phyloP scores from a whole-genome alignment of 2,888 invertebrate genomes.

The Eristalis arbustorum region DNA sequence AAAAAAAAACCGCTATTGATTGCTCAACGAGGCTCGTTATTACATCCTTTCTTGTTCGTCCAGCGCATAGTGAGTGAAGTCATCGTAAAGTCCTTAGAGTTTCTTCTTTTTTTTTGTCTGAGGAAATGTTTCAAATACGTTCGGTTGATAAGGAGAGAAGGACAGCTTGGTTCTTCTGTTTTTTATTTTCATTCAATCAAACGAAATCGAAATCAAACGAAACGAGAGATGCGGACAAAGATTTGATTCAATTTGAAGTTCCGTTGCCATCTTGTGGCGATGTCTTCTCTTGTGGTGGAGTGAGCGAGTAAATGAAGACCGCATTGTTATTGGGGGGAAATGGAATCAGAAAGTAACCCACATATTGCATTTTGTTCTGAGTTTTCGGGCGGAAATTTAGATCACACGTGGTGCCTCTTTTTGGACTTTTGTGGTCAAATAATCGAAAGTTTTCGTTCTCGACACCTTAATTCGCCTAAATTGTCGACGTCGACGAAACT shows the following conservation, averaged over 20 bases:
- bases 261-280: background rate
- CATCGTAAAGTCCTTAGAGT: constrained; percentile 12
- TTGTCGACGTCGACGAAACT: no score
- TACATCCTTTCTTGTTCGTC: constrained; percentile 71
- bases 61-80: constrained; percentile 33
- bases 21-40: constrained; percentile 75
- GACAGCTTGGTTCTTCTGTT: no score
- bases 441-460: no score
- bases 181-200: constrained; percentile 16
- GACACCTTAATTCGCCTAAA: no score
- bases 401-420: background rate
- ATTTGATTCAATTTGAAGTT: constrained; percentile 1
- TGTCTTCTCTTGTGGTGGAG: background rate
- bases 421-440: no score
- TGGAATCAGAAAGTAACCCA: background rate
- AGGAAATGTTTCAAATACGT: constrained; percentile 5
- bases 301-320: background rate
- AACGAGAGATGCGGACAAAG: background rate
- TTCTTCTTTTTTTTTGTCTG: background rate
- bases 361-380: background rate
- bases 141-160: background rate
- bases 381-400: background rate
- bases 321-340: background rate
- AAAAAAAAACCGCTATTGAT: constrained; percentile 46
- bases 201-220: background rate